Evolutionary conservation across 1,140 invertebrate species (phyloP), one percentile per base, ranked within the genome.

Genomic region (Lineus longissimus): DNA sequence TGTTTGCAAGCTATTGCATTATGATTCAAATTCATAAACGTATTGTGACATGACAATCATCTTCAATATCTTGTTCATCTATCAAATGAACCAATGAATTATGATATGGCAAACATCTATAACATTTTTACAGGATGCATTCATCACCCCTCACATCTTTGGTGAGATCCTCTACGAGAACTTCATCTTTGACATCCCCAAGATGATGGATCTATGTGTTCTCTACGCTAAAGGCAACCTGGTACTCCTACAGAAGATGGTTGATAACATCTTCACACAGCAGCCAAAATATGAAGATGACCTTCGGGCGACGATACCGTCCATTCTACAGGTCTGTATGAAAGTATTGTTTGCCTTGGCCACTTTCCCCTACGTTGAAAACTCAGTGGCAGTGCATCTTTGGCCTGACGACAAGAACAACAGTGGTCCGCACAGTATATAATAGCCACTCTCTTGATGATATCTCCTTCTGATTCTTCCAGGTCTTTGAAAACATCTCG

Each of bases 181-280:
- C 68, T 92, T 87, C 77, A 82, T 93, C 64, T 88, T 93, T 73
- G 91, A 92, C 22, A 84, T 93, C 64, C 91, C 91, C 17, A 87
- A 92, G 68, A 81, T 93, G 64, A 87, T 91, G 74, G 91, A 93
- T 74, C 72, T 93, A 0, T 88, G 89, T 76, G 85, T 88, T 56
- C 78, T 90, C 2, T 91, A 90, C 75, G 90, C 89, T 2, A 60
- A 67, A 25, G 85, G 86, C 47, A 92, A 92, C 74, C 67, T 73
- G 2, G 75, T 82, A 36, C 76, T 89, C 54, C 78, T 92, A 9
- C 69, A 79, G 0, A 85, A 86, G 72, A 86, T 93, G 61, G 72
- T 93, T 36, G 80, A 84, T 0, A 86, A 85, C 55, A 83, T 92
- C 19, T 89, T 92, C 68, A 81, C 76, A 13, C 67, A 88, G 59